phyloP scores from a whole-genome alignment of 1,140 invertebrate genomes.

The Drosophila chauvacae region DNA sequence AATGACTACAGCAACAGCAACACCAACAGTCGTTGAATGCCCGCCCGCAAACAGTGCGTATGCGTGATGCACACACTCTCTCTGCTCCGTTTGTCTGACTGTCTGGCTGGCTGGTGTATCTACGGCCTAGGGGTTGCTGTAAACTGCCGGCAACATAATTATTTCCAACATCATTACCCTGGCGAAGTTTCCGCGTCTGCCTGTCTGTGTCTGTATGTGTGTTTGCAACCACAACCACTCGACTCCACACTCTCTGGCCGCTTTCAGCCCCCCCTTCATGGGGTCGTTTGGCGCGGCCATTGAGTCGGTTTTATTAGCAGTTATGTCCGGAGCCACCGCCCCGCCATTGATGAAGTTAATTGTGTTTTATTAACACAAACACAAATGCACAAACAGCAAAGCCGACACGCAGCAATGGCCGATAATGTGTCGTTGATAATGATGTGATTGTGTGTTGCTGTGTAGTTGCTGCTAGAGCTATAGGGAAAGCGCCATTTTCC shows the following conservation, averaged over 20 bases:
- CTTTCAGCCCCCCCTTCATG: conserved; percentile 23
- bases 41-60: conserved; percentile 67
- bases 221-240: conserved; percentile 43
- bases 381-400: conserved; percentile 73
- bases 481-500: conserved; percentile 51
- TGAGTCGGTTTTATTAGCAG: conserved; percentile 79
- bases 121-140: conserved; percentile 49
- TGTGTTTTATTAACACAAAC: conserved; percentile 85
- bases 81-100: conserved; percentile 11
- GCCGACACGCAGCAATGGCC: conserved; percentile 55
- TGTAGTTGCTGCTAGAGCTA: neutral
- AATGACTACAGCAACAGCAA: conserved; percentile 79
- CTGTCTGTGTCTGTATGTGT: conserved; percentile 18
- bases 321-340: conserved; percentile 61
- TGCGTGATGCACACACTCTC: conserved; percentile 52
- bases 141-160: conserved; percentile 64
- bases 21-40: conserved; percentile 65
- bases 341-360: conserved; percentile 84
- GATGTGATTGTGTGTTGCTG: conserved; percentile 34
- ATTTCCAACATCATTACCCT: conserved; percentile 67
- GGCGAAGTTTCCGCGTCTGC: conserved; percentile 30
- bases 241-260: conserved; percentile 6
- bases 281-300: conserved; percentile 68
- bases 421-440: conserved; percentile 79
- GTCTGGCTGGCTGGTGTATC: conserved; percentile 6